Base-by-base conservation (phyloP, 1,140 invertebrate genomes). In the Brachionus rotundiformis region DNA sequence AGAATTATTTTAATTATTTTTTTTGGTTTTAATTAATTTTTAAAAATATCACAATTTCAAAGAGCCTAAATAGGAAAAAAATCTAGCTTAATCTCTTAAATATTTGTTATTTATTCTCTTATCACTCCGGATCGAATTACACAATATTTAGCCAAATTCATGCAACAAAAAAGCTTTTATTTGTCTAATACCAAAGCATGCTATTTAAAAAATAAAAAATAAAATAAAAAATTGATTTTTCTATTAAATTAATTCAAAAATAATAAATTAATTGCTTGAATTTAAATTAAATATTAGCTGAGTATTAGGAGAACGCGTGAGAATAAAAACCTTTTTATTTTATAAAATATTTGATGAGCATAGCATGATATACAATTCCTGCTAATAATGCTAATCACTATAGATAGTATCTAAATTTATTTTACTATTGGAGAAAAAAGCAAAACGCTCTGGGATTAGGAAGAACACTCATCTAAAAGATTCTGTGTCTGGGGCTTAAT, bases 361-460 rank as follows among this genome's bases (percentile, higher is more conserved):
- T 54, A 54, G 47, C 47, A 54, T 54, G 47, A 54, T 54, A 54
- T 54, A 4, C 47, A 54, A 54, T 54, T 54, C 47, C 47, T 54
- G 47, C 47, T 19, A 54, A 54, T 54, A 54, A 54, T 54, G 47
- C 19, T 54, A 54, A 54, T 54, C 47, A 23, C 47, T 54, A 1
- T 10, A 54, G n/a, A 54, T 54, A 49, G 11, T 54, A 19, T 54
- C 47, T 54, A 7, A 54, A 54, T 54, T 19, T 7, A 54, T 23
- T 19, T 54, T 4, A 25, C 23, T 19, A 54, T 54, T n/a, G n/a
- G n/a, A 54, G 47, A 16, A 49, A 19, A 19, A 54, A 19, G 19
- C 8, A 54, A 25, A 19, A 8, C n/a, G n/a, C 47, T 19, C 7
- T 23, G 47, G 47, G 47, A 54, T 54, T 54, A 54, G 16, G 16